These are phyloP conservation scores for Motacilla tschutschensis DNA, from an alignment of 2,113 vertebrate species.

Conservation along the genomic window DNA sequence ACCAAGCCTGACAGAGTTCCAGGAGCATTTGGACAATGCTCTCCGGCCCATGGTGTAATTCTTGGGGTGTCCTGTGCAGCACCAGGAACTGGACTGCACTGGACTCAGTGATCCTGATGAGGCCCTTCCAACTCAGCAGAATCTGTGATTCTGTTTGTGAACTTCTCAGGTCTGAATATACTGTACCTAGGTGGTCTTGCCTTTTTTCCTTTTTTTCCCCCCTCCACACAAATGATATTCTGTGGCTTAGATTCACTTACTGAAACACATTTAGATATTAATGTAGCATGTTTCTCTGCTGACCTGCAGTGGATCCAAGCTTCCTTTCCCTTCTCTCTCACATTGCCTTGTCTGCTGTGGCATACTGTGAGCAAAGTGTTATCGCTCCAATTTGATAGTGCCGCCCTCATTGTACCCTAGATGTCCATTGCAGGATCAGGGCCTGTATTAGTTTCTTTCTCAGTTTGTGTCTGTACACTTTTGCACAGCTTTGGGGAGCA, in stretches of 20 bases:
- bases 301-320: neutral
- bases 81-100: neutral
- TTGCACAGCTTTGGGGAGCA: neutral
- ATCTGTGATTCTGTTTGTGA: neutral
- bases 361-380: neutral
- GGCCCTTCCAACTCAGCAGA: neutral
- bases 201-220: too few relatives aligned
- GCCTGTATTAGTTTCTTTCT: neutral
- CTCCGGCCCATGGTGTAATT: neutral
- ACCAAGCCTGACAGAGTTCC: neutral
- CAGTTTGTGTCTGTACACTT: neutral
- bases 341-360: neutral
- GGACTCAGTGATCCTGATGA: neutral
- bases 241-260: neutral
- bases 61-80: too few relatives aligned
- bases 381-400: neutral
- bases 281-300: neutral
- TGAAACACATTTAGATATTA: neutral
- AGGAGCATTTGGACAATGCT: rapidly evolving
- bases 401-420: neutral
- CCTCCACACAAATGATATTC: rapidly evolving
- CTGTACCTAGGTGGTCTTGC: neutral
- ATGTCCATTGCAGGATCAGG: neutral
- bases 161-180: neutral
- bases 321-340: neutral